Conservation (phyloP, 1,140 invertebrate genomes). For the Drosophila baimaii region DNA sequence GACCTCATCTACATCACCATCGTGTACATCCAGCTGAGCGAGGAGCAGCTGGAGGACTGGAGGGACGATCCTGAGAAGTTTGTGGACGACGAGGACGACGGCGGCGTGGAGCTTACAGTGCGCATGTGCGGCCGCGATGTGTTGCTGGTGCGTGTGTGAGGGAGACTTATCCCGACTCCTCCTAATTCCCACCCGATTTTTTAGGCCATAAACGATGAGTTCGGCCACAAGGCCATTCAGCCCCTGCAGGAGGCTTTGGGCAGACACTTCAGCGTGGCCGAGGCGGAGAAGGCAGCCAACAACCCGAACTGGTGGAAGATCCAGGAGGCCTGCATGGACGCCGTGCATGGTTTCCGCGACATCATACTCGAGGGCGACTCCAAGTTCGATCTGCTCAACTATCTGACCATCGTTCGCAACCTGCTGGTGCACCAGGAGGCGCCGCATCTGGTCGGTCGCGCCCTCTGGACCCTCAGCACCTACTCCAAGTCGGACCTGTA, state of each 20-base stretch:
- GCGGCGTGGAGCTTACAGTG: conserved; percentile 89
- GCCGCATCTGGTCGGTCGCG: conserved; percentile 90
- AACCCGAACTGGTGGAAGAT: conserved; percentile 90
- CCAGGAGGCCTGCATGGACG: conserved; percentile 90
- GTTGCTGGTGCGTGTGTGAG: conserved; percentile 83
- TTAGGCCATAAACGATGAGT: conserved; percentile 87
- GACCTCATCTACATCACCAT: conserved; percentile 91
- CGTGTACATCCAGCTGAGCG: conserved; percentile 88
- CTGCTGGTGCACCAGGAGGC: conserved; percentile 74
- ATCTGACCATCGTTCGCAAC: conserved; percentile 86
- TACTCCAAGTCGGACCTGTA: conserved; percentile 86
- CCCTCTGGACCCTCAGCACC: conserved; percentile 89
- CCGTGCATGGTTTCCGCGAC: conserved; percentile 86
- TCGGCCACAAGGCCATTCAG: conserved; percentile 86
- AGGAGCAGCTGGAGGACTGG: conserved; percentile 90
- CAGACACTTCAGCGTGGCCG: conserved; percentile 87
- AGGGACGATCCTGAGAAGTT: conserved; percentile 89
- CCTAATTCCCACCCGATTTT: conserved; percentile 8
- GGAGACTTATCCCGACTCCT: background rate
- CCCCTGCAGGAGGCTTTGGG: conserved; percentile 88
- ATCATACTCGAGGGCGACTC: conserved; percentile 86
- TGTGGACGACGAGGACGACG: conserved; percentile 92
- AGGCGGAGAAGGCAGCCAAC: conserved; percentile 85
- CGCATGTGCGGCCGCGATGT: conserved; percentile 91
- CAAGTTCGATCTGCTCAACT: conserved; percentile 89